Percentiles rank a stretch among this genome's conserved stretches.
phyloP scores from a whole-genome alignment of 2,113 vertebrate species.

The Phyllostomus discolor region DNA sequence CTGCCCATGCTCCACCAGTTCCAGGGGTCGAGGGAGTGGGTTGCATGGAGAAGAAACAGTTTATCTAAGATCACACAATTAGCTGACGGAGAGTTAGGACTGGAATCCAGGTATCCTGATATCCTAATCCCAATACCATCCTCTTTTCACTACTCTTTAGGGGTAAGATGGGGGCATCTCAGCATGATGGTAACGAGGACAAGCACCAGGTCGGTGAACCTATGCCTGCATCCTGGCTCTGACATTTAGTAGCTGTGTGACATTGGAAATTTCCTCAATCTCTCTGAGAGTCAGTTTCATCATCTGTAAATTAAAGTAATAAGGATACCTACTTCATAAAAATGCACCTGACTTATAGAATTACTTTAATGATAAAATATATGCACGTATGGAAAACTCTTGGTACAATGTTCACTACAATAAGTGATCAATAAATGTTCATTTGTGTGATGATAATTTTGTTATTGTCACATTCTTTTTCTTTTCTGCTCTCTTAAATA shows the following conservation, averaged over 20 bases:
- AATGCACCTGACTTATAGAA: not conserved
- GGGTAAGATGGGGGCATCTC: not conserved
- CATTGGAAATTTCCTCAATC: not conserved
- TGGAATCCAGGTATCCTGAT: not conserved
- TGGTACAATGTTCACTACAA: not conserved
- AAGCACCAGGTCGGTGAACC: not conserved
- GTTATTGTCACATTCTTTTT: not conserved
- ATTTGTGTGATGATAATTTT: not conserved
- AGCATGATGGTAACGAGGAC: not conserved
- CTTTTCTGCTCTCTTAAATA: not conserved
- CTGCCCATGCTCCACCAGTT: not conserved
- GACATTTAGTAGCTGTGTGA: not conserved
- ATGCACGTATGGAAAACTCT: not conserved
- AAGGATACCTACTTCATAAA: not conserved
- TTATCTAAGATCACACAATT: not conserved
- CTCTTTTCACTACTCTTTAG: not conserved
- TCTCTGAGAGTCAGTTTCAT: not conserved
- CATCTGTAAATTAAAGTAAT: not conserved
- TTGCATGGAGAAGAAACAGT: not conserved
- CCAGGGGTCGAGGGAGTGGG: not conserved
- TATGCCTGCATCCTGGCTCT: not conserved
- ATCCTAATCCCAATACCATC: not conserved
- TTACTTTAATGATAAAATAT: not conserved
- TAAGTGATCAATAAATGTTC: conserved; percentile 2
- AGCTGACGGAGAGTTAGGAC: not conserved